A percentile compares a stretch with the other conserved stretches of the same genome.
phyloP scores from a whole-genome alignment of 1,140 invertebrate species.

The Drosophila oshimai region DNA sequence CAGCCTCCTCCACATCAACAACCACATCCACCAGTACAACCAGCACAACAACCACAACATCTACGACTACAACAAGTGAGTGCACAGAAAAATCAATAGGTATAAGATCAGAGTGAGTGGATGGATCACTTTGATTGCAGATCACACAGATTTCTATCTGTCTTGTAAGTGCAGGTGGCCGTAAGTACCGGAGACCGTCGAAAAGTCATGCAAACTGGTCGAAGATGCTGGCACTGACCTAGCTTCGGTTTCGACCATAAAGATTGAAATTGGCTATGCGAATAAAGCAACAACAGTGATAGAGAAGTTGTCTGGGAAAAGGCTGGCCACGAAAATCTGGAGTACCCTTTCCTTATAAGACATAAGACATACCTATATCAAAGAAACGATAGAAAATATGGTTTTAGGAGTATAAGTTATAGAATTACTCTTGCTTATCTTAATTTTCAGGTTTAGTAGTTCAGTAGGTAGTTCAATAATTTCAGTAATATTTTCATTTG shows the following conservation, averaged over 20 bases:
- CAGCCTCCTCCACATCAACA: neutral
- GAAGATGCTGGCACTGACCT: conserved; percentile 70
- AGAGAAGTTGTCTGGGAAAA: conserved; percentile 29
- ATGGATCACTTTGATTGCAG: neutral
- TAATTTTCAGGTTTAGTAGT: no score
- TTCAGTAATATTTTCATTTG: no score
- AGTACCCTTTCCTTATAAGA: neutral
- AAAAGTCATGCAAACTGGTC: conserved; percentile 52
- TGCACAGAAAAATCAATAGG: neutral
- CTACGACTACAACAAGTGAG: conserved; percentile 64
- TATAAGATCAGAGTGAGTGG: neutral
- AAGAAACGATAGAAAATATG: no score
- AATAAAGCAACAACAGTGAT: conserved; percentile 10
- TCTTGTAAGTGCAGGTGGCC: neutral
- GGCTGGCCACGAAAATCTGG: neutral
- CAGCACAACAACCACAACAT: conserved; percentile 48
- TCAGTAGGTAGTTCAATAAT: no score
- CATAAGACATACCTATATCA: no score
- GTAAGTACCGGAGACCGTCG: conserved; percentile 32
- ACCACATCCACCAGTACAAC: conserved; percentile 34
- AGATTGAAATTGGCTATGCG: conserved; percentile 55
- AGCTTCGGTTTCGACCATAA: conserved; percentile 51
- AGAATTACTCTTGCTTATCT: no score
- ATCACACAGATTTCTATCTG: no score
- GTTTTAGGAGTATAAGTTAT: no score